Conservation (phyloP, 2,797 vertebrate genomes). For the Yasuhikotakia modesta region DNA sequence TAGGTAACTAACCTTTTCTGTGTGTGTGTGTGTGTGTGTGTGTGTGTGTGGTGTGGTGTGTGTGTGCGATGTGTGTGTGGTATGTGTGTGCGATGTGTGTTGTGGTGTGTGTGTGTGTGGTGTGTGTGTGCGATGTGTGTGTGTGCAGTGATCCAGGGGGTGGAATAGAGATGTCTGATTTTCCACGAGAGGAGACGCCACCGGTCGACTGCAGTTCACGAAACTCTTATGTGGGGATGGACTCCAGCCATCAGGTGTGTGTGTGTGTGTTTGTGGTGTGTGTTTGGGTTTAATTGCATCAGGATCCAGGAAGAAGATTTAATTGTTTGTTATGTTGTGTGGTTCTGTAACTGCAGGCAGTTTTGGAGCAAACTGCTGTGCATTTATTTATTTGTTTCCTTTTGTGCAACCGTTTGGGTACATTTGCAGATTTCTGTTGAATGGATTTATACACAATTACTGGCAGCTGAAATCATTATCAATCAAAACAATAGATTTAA, state of each 20-base stretch:
- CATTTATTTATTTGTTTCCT: no score
- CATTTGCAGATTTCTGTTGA: neutral
- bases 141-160: slow-evolving; percentile 91
- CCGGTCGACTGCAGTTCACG: slow-evolving; percentile 98
- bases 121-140: slow-evolving; percentile 57
- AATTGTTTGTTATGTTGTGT: neutral
- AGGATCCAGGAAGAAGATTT: neutral
- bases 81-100: slow-evolving; percentile 45
- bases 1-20: slow-evolving; percentile 44
- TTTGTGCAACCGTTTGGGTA: no score
- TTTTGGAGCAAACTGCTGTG: neutral
- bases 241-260: slow-evolving; percentile 89
- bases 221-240: slow-evolving; percentile 94
- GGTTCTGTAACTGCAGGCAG: neutral
- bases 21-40: neutral
- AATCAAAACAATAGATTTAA: no score
- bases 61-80: slow-evolving; percentile 37
- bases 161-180: slow-evolving; percentile 98
- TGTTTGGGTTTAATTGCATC: no score
- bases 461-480: no score
- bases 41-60: slow-evolving; percentile 23
- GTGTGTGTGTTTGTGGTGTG: no score
- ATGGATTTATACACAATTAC: no score
- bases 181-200: slow-evolving; percentile 93
- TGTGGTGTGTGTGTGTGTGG: slow-evolving; percentile 31